phyloP scores from a whole-genome alignment of 2,888 invertebrate species.

The Rhagonycha lutea region DNA sequence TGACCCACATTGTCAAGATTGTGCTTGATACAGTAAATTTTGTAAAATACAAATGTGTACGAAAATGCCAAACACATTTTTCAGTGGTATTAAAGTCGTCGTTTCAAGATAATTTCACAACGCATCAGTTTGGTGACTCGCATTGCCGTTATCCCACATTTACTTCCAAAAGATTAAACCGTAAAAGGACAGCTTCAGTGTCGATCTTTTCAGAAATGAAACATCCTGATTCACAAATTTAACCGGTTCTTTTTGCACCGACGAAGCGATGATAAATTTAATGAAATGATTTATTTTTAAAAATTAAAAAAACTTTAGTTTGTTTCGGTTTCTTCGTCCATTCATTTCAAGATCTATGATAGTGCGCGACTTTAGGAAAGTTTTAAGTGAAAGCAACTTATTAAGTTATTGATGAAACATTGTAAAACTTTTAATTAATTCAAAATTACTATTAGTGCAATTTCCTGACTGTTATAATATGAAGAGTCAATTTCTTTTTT shows the following conservation, averaged over 20 bases:
- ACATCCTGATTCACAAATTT: slow-evolving; percentile 6
- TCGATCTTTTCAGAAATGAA: slow-evolving; percentile 18
- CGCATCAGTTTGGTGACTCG: slow-evolving; percentile 22
- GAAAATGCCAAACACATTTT: slow-evolving; percentile 18
- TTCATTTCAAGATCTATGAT: too few species aligned
- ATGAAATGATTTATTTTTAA: background rate
- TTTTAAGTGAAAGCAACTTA: background rate
- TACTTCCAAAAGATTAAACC: slow-evolving; percentile 30
- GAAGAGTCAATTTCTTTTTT: background rate
- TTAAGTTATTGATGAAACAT: background rate
- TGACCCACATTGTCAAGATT: slow-evolving; percentile 11
- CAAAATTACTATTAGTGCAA: background rate
- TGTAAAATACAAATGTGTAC: slow-evolving; percentile 8
- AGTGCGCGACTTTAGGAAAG: too few species aligned
- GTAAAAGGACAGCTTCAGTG: slow-evolving; percentile 21
- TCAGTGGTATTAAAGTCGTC: slow-evolving; percentile 21
- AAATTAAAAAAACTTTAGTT: background rate
- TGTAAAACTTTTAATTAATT: background rate
- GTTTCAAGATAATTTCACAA: slow-evolving; percentile 21
- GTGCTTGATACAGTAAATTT: slow-evolving; percentile 11
- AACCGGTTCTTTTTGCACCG: background rate
- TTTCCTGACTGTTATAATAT: background rate
- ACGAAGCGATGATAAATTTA: background rate
- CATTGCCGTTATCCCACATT: slow-evolving; percentile 22
- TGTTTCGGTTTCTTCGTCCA: background rate